Conservation (phyloP, 1,140 invertebrate species). For the Trypoxylus dichotomus region DNA sequence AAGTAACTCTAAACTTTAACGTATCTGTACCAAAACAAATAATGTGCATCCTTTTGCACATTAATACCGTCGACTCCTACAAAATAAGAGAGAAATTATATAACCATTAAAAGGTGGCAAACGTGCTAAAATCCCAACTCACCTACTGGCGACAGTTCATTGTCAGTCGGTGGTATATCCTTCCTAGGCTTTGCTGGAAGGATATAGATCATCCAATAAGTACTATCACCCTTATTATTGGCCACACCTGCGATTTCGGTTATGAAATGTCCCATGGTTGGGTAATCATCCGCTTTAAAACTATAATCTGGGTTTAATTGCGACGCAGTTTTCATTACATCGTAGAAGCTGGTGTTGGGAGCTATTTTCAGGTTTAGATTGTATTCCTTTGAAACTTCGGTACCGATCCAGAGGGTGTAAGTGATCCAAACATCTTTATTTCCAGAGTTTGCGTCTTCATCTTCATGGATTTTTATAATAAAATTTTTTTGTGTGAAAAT, state of each 20-base stretch:
- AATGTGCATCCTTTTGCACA: background rate
- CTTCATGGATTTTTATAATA: no score
- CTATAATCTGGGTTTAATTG: background rate
- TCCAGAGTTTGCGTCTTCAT: background rate
- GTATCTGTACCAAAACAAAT: background rate
- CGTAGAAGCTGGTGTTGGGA: background rate
- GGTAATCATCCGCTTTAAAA: background rate
- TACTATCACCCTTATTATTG: background rate
- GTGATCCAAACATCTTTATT: background rate
- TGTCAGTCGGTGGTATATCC: background rate
- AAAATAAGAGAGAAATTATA: background rate
- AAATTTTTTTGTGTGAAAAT: no score
- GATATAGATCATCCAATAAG: background rate
- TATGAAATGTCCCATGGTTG: background rate
- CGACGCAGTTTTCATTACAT: background rate
- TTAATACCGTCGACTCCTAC: background rate
- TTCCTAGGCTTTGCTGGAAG: background rate
- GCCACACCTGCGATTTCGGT: background rate
- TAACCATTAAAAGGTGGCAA: no score
- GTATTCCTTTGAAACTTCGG: background rate
- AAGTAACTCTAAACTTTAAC: background rate
- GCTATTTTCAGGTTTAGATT: background rate
- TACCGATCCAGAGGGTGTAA: background rate
- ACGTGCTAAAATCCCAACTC: background rate
- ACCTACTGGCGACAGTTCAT: background rate